Evolutionary conservation across 2,113 vertebrate species (phyloP), one percentile per base, ranked within the genome.

Genomic region (Lates calcarifer): DNA sequence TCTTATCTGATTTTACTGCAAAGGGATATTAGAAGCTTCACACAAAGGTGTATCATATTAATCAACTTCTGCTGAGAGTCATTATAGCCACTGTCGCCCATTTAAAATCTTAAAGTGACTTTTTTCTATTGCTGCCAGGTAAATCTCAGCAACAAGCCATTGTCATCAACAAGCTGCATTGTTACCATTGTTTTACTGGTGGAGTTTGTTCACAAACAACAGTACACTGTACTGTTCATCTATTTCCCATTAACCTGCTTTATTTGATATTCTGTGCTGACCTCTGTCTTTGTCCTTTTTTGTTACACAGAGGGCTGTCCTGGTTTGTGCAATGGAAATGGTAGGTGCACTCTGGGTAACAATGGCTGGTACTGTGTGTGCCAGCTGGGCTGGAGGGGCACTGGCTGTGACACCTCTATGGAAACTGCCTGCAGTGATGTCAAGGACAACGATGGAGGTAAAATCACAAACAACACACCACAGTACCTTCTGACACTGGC

Each of bases 361-460:
- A 96, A 96, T 4, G 98, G 98, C 87, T 99, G 98, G 98, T 97
- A 97, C 93, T 99, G 98, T 1, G 96, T 99, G 91, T 99, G 98
- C 93, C 97, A 99, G 94, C 96, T 99, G 94, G 98, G 98, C 92
- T 99, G 98, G 98, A 96, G 98, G 93, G 98, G 98, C 86, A 90
- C 93, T 0, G 98, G 97, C 89, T 99, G 98, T 22, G 98, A 99
- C 87, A 99, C 97, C 4, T 97, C 98, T 85, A 99, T 99, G 98
- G 98, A 99, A 95, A 99, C 98, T 0, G 95, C 97, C 14, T 99
- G 98, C 66, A 95, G 96, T 17, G 98, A 99, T 31, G 94, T 96
- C 88, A 99, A 99, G 92, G 98, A 99, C 96, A 99, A 99, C 11
- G 98, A 99, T 4, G 97, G 96, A 97, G 98, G 98, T 99, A 97